Evolutionary conservation across 2,888 invertebrate species (phyloP), one percentile per base, ranked within the genome.

Genomic region (Agriopis leucophaearia): DNA sequence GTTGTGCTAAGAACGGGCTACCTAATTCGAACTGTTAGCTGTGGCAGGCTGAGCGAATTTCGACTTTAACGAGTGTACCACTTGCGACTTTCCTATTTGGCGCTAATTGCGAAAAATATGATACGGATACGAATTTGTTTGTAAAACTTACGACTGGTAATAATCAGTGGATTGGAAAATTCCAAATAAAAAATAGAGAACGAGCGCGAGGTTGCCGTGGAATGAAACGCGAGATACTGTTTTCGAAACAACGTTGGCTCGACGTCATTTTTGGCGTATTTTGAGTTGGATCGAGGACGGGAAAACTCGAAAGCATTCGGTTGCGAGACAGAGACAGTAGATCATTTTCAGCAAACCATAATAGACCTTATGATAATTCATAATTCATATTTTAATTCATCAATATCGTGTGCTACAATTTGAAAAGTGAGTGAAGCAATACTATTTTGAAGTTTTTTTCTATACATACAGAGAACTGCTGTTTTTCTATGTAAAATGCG

Each of bases 91-190:
- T 92, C 88, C 85, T 90, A 92, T 86, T 89, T 87, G 87, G 90
- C 87, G 90, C 88, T 88, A 88, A 84, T 89, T 85, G 90, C 88
- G 90, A 92, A 92, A 91, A 91, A 92, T 88, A 89, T 86, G 87
- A 91, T 90, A 88, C 89, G 86, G 87, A 89, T 85, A 88, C 84
- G 84, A 89, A 88, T 90, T 91, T 90, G 90, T 91, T 92, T 91
- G 90, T 89, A 90, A 90, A 92, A 92, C 91, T 92, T 88, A 91
- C 89, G 85, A 86, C 85, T 79, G 81, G 81, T 84, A 85, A 80
- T 87, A 85, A 86, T 94, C 94, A 93, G 94, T 94, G 94, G 92
- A 94, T 95, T 94, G 95, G 95, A 95, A 95, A 95, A 95, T 95
- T 95, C 94, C 95, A 90, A 94, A 90, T 88, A 88, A 85, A 85